phyloP scores from a whole-genome alignment of 2,797 vertebrate species.

The Hoplostethus mediterraneus region DNA sequence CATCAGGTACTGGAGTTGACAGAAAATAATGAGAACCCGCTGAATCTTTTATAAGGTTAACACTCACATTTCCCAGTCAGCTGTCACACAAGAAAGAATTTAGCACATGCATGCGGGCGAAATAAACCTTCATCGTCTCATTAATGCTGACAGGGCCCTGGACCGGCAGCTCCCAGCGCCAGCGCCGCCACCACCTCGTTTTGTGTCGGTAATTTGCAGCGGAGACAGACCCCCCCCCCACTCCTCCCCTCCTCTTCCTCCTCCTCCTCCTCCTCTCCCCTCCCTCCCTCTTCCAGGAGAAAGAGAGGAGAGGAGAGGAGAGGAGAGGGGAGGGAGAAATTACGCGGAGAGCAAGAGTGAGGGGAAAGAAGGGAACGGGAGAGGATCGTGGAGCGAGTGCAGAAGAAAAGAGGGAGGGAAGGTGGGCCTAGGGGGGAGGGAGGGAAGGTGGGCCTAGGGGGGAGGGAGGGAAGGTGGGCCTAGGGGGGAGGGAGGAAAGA shows the following conservation, averaged over 20 bases:
- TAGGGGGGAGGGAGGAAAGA: slow-evolving; percentile 85
- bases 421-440: slow-evolving; percentile 82
- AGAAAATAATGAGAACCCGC: slow-evolving; percentile 99
- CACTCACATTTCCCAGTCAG: slow-evolving; percentile 96
- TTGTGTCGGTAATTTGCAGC: slow-evolving; percentile 99
- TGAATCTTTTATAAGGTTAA: slow-evolving; percentile 99
- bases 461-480: slow-evolving; percentile 83
- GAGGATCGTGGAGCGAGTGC: slow-evolving; percentile 76
- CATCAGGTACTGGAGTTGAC: slow-evolving; percentile 96
- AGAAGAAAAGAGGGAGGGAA: slow-evolving; percentile 78
- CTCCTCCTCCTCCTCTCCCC: slow-evolving; percentile 28
- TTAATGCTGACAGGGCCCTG: slow-evolving; percentile 98
- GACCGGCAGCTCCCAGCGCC: slow-evolving; percentile 86
- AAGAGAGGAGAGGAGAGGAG: slow-evolving; percentile 25
- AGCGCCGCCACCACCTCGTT: slow-evolving; percentile 90
- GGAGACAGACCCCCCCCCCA: slow-evolving; percentile 80
- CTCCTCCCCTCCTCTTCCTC: slow-evolving; percentile 54
- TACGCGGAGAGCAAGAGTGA: slow-evolving; percentile 61
- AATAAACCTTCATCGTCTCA: slow-evolving; percentile 99
- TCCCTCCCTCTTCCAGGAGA: slow-evolving; percentile 52
- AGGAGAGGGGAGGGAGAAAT: slow-evolving; percentile 60
- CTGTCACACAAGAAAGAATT: slow-evolving; percentile 99
- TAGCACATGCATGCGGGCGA: slow-evolving; percentile 91
- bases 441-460: slow-evolving; percentile 93
- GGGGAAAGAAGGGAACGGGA: slow-evolving; percentile 68